phyloP scores from a whole-genome alignment of 2,888 invertebrate species.

The Tiliacea citrago region DNA sequence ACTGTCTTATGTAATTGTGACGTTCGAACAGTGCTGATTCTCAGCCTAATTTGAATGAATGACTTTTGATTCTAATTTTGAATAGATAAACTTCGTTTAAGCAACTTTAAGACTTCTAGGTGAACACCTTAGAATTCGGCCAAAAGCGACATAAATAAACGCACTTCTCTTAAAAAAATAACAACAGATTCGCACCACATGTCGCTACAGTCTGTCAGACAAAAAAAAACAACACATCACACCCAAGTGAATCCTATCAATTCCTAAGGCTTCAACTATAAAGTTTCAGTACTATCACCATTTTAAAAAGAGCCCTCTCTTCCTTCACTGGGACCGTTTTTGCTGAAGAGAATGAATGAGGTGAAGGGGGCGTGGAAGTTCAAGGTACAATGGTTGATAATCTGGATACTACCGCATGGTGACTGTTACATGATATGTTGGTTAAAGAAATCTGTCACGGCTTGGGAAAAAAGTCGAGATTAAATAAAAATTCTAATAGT shows the following conservation, averaged over 20 bases:
- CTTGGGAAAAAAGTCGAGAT: slow-evolving; percentile 10
- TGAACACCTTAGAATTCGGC: background rate
- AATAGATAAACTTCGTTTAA: background rate
- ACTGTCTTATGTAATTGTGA: no score
- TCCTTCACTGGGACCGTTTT: background rate
- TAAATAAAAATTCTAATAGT: background rate
- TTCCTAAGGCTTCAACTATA: slow-evolving; percentile 68
- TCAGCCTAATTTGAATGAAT: no score
- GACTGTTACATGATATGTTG: slow-evolving; percentile 45
- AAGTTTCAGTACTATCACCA: slow-evolving; percentile 55
- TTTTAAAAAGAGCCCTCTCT: slow-evolving; percentile 29
- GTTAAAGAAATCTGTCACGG: slow-evolving; percentile 1
- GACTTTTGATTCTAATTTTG: no score
- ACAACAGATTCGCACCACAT: slow-evolving; percentile 35
- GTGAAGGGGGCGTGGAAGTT: slow-evolving; percentile 1
- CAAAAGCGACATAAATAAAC: background rate
- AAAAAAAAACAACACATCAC: slow-evolving; percentile 39
- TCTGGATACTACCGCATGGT: slow-evolving; percentile 35
- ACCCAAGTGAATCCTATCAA: slow-evolving; percentile 52
- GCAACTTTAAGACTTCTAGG: background rate
- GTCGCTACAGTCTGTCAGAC: background rate
- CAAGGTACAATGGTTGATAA: slow-evolving; percentile 13
- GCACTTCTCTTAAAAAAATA: no score
- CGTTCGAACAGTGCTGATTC: no score
- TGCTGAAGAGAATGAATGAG: background rate